Evolutionary conservation across 2,888 invertebrate species (phyloP).

Genomic region (Callimorpha dominula): DNA sequence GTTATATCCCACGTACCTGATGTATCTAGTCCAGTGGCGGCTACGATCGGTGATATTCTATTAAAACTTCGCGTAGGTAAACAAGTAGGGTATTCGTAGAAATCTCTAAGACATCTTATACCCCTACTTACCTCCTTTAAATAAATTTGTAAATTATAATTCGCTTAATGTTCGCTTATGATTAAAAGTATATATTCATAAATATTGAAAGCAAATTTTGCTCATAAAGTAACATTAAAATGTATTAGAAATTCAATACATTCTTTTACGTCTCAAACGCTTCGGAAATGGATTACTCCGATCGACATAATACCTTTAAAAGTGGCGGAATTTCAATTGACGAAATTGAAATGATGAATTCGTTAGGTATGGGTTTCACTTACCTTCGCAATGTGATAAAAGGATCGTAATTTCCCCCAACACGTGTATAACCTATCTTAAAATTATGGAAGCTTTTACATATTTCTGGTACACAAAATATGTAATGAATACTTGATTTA

Average conservation of each 20-base stretch:
- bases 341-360: constrained; percentile 17
- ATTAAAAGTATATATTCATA: background rate
- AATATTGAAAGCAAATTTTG: background rate
- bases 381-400: constrained; percentile 11
- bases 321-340: constrained; percentile 21
- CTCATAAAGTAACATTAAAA: background rate
- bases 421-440: background rate
- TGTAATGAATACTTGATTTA: background rate
- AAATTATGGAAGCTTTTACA: background rate
- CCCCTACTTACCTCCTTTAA: background rate
- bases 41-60: too few species aligned
- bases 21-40: too few species aligned
- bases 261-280: constrained; percentile 8
- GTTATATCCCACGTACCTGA: too few species aligned
- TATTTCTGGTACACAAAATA: background rate
- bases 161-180: background rate
- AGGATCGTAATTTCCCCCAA: background rate
- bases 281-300: constrained; percentile 16
- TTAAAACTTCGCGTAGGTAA: too few species aligned
- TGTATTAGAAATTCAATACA: constrained; percentile 13
- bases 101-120: background rate
- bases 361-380: constrained; percentile 10
- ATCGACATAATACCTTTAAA: constrained; percentile 13
- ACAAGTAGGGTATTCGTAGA: too few species aligned
- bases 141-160: background rate